phyloP scores from a whole-genome alignment of 2,113 vertebrate species.

The Perca fluviatilis region DNA sequence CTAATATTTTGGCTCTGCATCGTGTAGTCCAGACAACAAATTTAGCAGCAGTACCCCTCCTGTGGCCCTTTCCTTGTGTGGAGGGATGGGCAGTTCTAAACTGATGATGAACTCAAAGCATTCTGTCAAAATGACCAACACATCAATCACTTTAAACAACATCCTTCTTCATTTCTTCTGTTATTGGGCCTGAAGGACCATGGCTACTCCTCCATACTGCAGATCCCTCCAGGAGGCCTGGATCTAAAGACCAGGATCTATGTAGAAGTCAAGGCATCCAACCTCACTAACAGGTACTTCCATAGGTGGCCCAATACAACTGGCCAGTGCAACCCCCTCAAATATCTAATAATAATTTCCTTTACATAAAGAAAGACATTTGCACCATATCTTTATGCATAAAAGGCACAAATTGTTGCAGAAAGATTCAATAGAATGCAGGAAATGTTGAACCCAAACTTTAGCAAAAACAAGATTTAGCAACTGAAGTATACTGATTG shows the following conservation, averaged over 20 bases:
- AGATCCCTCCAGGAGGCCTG: conserved; percentile 71
- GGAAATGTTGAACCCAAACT: too few species aligned
- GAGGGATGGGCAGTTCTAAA: background rate
- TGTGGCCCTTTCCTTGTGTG: background rate
- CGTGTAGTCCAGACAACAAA: too few species aligned
- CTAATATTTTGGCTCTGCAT: too few species aligned
- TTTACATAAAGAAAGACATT: too few species aligned
- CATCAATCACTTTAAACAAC: background rate
- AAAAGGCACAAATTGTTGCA: too few species aligned
- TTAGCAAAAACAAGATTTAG: background rate
- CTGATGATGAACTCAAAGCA: background rate
- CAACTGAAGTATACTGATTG: background rate
- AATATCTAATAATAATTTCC: too few species aligned
- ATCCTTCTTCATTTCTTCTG: background rate
- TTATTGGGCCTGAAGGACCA: conserved; percentile 60
- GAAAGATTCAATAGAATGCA: too few species aligned
- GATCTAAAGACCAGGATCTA: conserved; percentile 81
- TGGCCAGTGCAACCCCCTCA: too few species aligned
- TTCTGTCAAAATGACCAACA: background rate
- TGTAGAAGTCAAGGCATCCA: conserved; percentile 79
- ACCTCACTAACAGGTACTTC: conserved; percentile 77
- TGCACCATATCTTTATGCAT: too few species aligned
- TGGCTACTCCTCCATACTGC: conserved; percentile 50
- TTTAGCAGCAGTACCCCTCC: too few species aligned
- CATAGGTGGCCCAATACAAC: too few species aligned